Conservation (phyloP, 1,140 invertebrate genomes). For the Calephelis nemesis region DNA sequence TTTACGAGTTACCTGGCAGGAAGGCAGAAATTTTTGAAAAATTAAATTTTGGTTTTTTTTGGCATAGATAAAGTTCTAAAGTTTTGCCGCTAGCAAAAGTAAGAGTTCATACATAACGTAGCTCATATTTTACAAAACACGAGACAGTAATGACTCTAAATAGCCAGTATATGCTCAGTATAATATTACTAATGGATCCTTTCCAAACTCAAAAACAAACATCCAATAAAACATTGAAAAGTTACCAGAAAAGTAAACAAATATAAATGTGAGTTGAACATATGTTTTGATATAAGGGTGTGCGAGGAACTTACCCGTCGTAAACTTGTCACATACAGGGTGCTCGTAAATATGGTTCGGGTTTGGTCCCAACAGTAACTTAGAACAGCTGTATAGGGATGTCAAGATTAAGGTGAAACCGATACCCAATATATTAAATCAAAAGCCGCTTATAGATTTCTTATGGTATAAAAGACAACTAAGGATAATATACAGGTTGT, state of each 20-base stretch:
- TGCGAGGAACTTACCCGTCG: conserved; percentile 29
- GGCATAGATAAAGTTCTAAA: too few species aligned
- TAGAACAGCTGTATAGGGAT: conserved; percentile 17
- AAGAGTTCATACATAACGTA: too few species aligned
- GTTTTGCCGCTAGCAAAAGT: too few species aligned
- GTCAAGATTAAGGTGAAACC: conserved; percentile 11
- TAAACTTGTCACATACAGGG: conserved; percentile 33
- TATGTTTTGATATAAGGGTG: conserved; percentile 33
- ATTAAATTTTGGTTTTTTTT: too few species aligned
- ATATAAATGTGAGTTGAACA: conserved; percentile 9
- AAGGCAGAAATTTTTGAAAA: too few species aligned
- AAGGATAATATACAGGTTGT: too few species aligned
- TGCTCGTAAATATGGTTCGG: conserved; percentile 32
- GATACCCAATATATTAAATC: conserved; percentile 12
- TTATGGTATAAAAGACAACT: too few species aligned
- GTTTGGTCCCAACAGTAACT: conserved; percentile 19
- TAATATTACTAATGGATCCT: too few species aligned
- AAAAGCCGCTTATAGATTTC: not conserved
- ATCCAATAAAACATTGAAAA: conserved; percentile 4
- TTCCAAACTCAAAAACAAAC: not conserved
- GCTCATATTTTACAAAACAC: not conserved
- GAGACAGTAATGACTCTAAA: not conserved
- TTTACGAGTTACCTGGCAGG: too few species aligned
- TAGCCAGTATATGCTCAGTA: not conserved
- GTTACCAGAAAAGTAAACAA: conserved; percentile 5